Evolutionary conservation across 2,888 invertebrate species (phyloP), one percentile per base, ranked within the genome.

Genomic region (Icerya purchasi): DNA sequence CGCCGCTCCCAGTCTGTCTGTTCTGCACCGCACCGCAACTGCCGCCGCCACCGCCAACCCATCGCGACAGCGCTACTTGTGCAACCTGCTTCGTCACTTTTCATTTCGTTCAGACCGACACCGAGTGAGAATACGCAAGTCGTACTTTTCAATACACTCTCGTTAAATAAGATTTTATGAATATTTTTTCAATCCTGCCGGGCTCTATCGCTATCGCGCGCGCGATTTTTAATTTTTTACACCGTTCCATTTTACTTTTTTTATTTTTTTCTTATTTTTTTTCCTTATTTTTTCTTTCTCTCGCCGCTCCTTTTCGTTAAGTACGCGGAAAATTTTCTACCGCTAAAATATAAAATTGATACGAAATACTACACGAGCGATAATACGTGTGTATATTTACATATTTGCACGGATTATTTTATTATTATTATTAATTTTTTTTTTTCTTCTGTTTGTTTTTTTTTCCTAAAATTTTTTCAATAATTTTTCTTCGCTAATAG

Each of bases 1-100:
- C 59, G 59, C 55, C 55, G 54, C 54, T 23, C 54, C 59, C 54
- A 53, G 59, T 59, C 54, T 54, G 54, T 59, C 54, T n/a, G n/a
- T n/a, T n/a, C n/a, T n/a, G n/a, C n/a, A n/a, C n/a, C n/a, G n/a
- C n/a, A n/a, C n/a, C n/a, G n/a, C n/a, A n/a, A n/a, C n/a, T n/a
- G n/a, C n/a, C n/a, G n/a, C n/a, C n/a, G n/a, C n/a, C n/a, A n/a
- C n/a, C n/a, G n/a, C n/a, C n/a, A n/a, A n/a, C n/a, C n/a, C n/a
- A n/a, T n/a, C n/a, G n/a, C n/a, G n/a, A n/a, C n/a, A n/a, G n/a
- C 36, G 36, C 36, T 5, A 8, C 36, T 36, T 36, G 36, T 36
- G 36, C 14, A 36, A 36, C 36, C 36, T 36, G 36, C 36, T 36
- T 14, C 36, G 36, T 36, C 36, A 55, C 55, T 59, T 54, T 59